Base-by-base conservation (phyloP, 2,797 vertebrate species). In the Channallabes apus region DNA sequence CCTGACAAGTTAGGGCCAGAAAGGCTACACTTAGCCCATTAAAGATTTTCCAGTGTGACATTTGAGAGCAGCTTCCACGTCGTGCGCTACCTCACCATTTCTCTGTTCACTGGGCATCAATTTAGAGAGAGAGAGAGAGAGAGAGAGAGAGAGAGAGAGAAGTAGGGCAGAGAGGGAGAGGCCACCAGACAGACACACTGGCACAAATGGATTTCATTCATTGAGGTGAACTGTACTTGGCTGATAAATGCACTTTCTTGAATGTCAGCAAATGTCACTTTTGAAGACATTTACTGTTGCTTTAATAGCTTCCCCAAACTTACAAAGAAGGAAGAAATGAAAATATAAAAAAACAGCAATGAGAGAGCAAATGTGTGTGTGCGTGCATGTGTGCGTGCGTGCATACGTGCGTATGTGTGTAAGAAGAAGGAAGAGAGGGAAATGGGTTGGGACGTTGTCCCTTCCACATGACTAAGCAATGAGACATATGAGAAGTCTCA, bases 221-320 rank as follows among this genome's bases (percentile, higher is more conserved):
- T 91, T 94, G 96, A 97, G 97, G 97, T 95, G 96, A 97, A 95
- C 95, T 95, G 96, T 96, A 93, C 94, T 96, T 97, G 95, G 94
- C 96, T 97, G 97, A 98, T 99, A 98, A 99, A 98, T 97, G 96
- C 95, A 96, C 95, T 97, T 95, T 95, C 95, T 95, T 98, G 97
- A 99, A 99, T 99, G 98, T 98, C 98, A 99, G 97, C 96, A 99
- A 99, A 99, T 99, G 98, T 99, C 98, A 99, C 96, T 93, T 93
- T 94, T 97, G 97, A 97, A 98, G 96, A 97, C 97, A 97, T 98
- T 99, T 98, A 94, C 96, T 95, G 96, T 96, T 94, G 94, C 96
- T 97, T 94, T 96, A 97, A 97, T 96, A 96, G 96, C 95, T 95
- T 94, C 94, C 94, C 91, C 93, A 94, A 94, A 95, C 94, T 96